phyloP scores from a whole-genome alignment of 2,797 vertebrate species.

The Mormyrops boulengeri region DNA sequence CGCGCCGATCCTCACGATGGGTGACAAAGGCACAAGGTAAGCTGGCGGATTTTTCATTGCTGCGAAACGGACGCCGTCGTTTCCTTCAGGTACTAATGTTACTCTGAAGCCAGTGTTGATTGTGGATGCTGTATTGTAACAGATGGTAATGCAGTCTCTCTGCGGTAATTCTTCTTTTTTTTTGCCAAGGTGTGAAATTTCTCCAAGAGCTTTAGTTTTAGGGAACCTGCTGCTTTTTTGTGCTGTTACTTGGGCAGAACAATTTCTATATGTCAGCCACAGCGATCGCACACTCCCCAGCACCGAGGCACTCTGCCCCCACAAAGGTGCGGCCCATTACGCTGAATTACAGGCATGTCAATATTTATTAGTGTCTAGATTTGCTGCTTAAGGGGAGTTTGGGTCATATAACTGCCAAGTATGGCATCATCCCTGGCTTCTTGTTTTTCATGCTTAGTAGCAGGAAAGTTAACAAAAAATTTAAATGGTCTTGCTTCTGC shows the following conservation, averaged over 20 bases:
- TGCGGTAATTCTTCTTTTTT: neutral
- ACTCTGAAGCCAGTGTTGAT: neutral
- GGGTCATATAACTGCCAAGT: neutral
- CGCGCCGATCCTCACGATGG: conserved; percentile 8
- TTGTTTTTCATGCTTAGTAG: neutral
- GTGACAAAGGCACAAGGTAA: conserved; percentile 28
- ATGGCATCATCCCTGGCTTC: neutral
- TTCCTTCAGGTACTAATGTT: neutral
- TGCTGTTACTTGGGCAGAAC: neutral
- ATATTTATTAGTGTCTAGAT: neutral
- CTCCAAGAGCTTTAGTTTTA: neutral
- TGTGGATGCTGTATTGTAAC: neutral
- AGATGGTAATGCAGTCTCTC: neutral
- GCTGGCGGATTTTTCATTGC: neutral
- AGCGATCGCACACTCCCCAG: neutral
- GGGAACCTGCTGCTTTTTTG: neutral
- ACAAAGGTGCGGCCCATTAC: neutral
- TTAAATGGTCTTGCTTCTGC: neutral
- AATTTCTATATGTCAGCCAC: neutral
- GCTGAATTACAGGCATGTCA: conserved; percentile 1
- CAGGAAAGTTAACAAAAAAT: neutral
- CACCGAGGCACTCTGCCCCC: neutral
- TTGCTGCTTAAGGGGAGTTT: neutral
- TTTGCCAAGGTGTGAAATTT: neutral
- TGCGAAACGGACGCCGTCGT: neutral